phyloP scores from a whole-genome alignment of 2,888 invertebrate genomes.

The Nebria salina region DNA sequence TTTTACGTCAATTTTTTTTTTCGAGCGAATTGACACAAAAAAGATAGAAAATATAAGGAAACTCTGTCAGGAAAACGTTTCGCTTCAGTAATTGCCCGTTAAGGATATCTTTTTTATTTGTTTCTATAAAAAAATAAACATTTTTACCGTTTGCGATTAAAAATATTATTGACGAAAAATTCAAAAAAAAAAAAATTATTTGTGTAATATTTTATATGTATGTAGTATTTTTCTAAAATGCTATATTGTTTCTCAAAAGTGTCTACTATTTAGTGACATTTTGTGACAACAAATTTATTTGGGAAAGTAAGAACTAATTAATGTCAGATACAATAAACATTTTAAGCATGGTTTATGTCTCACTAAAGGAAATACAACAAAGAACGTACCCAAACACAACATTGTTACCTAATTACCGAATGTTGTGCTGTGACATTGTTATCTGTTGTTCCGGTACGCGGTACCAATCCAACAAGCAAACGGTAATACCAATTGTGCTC shows the following conservation, averaged over 20 bases:
- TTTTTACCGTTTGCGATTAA: no score
- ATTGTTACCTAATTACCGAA: conserved; percentile 12
- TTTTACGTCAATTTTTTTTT: not conserved
- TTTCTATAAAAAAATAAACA: not conserved
- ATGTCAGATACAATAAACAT: no score
- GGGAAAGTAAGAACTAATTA: no score
- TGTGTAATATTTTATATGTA: no score
- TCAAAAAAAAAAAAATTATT: no score
- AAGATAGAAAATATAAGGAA: not conserved
- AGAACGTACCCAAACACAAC: conserved; percentile 1
- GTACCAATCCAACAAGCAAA: no score
- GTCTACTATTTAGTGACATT: no score
- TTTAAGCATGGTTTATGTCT: no score
- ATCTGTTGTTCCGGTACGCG: not conserved
- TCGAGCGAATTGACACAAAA: not conserved
- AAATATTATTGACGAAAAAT: no score
- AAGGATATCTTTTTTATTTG: not conserved
- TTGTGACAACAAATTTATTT: no score
- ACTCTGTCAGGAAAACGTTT: not conserved
- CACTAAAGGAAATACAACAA: not conserved
- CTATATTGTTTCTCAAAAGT: no score
- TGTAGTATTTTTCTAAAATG: no score
- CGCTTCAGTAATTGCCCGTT: conserved; percentile 13
- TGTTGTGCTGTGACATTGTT: not conserved
- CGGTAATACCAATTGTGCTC: not conserved